Conservation (phyloP, 2,888 invertebrate genomes). For the Seira musarum region DNA sequence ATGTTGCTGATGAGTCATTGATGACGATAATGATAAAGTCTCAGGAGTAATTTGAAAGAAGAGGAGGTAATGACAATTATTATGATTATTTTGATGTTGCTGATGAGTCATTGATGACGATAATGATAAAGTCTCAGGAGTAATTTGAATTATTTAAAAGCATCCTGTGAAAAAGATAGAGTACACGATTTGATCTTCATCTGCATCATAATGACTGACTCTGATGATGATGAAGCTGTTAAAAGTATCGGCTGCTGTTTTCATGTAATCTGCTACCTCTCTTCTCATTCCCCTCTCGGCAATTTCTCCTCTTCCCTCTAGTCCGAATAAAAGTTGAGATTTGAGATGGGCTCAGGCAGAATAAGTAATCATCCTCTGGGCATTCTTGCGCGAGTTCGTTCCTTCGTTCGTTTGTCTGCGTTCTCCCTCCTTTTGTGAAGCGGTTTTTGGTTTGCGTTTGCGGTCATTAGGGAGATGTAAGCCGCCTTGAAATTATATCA, state of each 20-base stretch:
- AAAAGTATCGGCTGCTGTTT: neutral
- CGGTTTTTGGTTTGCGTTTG: constrained; percentile 15
- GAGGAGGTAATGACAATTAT: constrained; percentile 7
- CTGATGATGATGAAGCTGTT: constrained; percentile 14
- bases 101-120: constrained; percentile 17
- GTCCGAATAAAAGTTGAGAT: neutral
- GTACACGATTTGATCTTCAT: neutral
- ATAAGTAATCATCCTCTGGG: constrained; percentile 20
- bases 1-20: constrained; percentile 15
- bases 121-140: neutral
- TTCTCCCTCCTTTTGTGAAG: constrained; percentile 1
- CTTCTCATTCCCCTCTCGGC: neutral
- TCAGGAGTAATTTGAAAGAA: neutral
- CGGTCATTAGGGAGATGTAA: constrained; percentile 38
- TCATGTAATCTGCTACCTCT: constrained; percentile 21
- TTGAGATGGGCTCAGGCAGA: too few species aligned
- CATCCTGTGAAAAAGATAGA: neutral
- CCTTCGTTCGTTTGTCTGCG: neutral
- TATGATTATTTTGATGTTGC: constrained; percentile 6
- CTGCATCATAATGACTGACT: constrained; percentile 16
- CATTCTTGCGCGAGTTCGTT: neutral
- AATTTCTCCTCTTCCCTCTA: neutral
- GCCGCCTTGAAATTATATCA: constrained; percentile 42
- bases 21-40: constrained; percentile 10
- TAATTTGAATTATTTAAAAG: constrained; percentile 17